A percentile compares a stretch with the other conserved stretches of the same genome.
Conservation (phyloP, 2,888 invertebrate species). For the Catocala sponsa region DNA sequence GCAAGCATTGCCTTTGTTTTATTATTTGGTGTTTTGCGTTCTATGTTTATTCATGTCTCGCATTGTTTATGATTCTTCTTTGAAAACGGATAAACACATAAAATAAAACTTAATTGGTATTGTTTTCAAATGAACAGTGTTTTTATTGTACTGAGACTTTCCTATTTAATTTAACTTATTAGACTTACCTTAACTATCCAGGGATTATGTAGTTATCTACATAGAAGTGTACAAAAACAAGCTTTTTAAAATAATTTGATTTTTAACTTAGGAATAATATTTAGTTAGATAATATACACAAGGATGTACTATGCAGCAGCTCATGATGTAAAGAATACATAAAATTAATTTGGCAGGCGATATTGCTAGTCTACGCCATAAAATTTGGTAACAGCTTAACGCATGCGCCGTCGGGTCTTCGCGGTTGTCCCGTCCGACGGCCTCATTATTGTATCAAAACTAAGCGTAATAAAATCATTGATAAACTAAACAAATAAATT, state of each 20-base stretch:
- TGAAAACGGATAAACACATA: not conserved
- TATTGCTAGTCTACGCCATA: conserved; percentile 8
- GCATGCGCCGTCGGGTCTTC: conserved; percentile 69
- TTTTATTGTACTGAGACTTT: no score
- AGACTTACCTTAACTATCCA: no score
- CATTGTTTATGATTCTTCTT: not conserved
- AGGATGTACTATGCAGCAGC: no score
- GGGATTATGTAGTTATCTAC: no score
- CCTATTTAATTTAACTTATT: no score
- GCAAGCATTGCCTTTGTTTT: conserved; percentile 12
- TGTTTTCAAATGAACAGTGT: no score
- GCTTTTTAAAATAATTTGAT: no score
- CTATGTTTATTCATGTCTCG: not conserved
- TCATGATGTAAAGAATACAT: not conserved
- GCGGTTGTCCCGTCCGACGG: conserved; percentile 34
- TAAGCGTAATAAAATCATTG: not conserved
- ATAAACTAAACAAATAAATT: not conserved
- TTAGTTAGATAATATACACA: no score
- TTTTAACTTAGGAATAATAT: no score
- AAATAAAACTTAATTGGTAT: no score
- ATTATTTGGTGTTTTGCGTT: conserved; percentile 1
- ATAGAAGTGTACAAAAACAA: no score
- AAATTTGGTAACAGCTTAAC: conserved; percentile 36
- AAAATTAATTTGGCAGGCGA: conserved; percentile 13
- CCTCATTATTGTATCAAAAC: not conserved